phyloP scores from a whole-genome alignment of 30 jellyfish, hydroid and myxozoan genomes.

The Euphysa ruthae region DNA sequence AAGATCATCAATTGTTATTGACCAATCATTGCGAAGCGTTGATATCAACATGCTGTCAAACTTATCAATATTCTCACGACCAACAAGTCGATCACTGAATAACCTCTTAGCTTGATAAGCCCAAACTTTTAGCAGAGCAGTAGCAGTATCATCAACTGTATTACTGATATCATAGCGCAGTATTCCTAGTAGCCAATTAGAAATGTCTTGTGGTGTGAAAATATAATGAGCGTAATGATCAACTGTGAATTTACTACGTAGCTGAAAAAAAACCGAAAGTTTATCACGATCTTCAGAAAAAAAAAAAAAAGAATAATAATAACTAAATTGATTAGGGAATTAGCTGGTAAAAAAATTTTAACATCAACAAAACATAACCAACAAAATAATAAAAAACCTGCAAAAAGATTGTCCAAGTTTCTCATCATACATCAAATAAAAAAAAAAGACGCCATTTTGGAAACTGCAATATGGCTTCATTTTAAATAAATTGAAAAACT shows the following conservation, averaged over 20 bases:
- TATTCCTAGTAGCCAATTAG: conserved; percentile 76
- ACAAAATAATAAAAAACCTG: too few relatives aligned
- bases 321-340: too few relatives aligned
- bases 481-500: too few relatives aligned
- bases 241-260: conserved; percentile 64
- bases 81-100: conserved; percentile 83
- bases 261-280: conserved; percentile 36
- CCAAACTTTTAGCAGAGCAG: conserved; percentile 42
- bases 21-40: conserved; percentile 73
- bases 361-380: too few relatives aligned
- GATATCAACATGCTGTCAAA: conserved; percentile 59
- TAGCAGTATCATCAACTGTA: conserved; percentile 50
- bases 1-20: conserved; percentile 31
- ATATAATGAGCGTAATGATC: conserved; percentile 86
- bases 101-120: conserved; percentile 69
- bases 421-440: too few relatives aligned
- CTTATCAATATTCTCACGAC: conserved; percentile 62
- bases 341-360: too few relatives aligned
- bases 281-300: too few relatives aligned
- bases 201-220: conserved; percentile 84
- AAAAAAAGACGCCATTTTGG: too few relatives aligned
- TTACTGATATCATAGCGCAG: conserved; percentile 66
- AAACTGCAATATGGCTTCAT: too few relatives aligned
- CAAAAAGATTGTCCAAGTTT: too few relatives aligned
- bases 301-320: not conserved